Base-by-base conservation (phyloP, 2,113 vertebrate species). In the Paramisgurnus dabryanus region DNA sequence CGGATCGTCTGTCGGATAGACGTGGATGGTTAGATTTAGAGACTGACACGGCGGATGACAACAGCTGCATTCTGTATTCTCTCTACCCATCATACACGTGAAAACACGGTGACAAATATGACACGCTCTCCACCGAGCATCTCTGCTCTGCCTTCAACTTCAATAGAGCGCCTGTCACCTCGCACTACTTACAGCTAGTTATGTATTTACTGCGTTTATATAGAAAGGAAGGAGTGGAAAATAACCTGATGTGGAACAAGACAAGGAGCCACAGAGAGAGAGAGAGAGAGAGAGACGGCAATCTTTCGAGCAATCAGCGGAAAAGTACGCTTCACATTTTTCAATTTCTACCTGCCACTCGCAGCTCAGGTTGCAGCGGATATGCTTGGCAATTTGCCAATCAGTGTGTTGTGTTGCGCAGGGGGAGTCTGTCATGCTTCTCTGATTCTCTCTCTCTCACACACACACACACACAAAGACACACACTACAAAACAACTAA, bases 271-370 rank as follows among this genome's bases (percentile, higher is more conserved):
- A 58, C 17, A 45, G 43, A 81, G 81, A 80, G 70, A 58, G 80
- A 77, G 79, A 45, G 43, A 81, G 81, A 80, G 70, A 58, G 80
- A 77, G 79, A 68, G 63, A 53, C 65, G 18, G 83, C 85, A 86
- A 88, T 87, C 87, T 83, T 67, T 79, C 58, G 78, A 73, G 85
- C 85, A 86, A 87, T 88, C 85, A 85, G 76, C 82, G 74, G 82
- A 82, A 88, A 86, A 87, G 85, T 82, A 80, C 76, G 79, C 78
- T 87, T 87, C 87, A 80, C 86, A 88, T 88, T 88, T 88, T 86
- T 85, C 87, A 88, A 87, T 88, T 87, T 87, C 81, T 88, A 88
- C 87, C 87, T 88, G 87, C 87, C 87, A 88, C 83, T 79, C 64
- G 70, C 71, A 78, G 50, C 68, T 50, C 47, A 78, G 83, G 73